These are phyloP conservation scores for Trissolcus basalis DNA, from an alignment of 1,140 invertebrate genomes.

Conservation along the genomic window DNA sequence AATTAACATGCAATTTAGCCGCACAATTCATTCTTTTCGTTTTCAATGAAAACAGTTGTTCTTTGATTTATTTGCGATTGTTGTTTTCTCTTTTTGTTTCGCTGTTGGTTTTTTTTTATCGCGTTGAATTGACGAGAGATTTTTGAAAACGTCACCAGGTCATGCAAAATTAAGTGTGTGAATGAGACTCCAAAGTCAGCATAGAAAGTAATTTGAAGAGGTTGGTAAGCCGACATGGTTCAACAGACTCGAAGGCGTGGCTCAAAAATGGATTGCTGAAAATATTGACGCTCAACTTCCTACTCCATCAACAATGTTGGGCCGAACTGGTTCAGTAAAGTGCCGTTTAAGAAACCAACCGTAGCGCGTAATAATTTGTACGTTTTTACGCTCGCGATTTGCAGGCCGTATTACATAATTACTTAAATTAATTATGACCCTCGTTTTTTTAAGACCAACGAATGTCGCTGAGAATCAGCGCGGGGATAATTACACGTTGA, in stretches of 20 bases:
- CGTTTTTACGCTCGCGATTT: slow-evolving; percentile 14
- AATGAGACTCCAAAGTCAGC: slow-evolving; percentile 33
- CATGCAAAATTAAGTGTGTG: too few species aligned
- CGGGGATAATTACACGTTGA: slow-evolving; percentile 12
- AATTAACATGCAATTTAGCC: too few species aligned
- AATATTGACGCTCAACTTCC: slow-evolving; percentile 55
- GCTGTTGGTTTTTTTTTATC: too few species aligned
- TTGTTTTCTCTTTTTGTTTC: too few species aligned
- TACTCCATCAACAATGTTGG: slow-evolving; percentile 43
- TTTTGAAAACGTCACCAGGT: too few species aligned
- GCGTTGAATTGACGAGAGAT: too few species aligned
- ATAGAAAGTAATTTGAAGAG: slow-evolving; percentile 57
- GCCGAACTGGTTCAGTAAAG: slow-evolving; percentile 34
- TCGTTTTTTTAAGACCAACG: neutral
- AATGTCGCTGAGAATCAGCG: slow-evolving; percentile 11
- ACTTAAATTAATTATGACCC: slow-evolving; percentile 29
- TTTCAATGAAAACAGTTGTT: too few species aligned
- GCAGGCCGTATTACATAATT: slow-evolving; percentile 30
- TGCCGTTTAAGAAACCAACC: slow-evolving; percentile 16
- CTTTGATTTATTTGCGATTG: too few species aligned
- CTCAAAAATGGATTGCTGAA: slow-evolving; percentile 54
- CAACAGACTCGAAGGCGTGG: slow-evolving; percentile 57
- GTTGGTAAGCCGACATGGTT: slow-evolving; percentile 53
- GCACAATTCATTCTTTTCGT: too few species aligned
- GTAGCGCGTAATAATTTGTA: slow-evolving; percentile 21